Conservation (phyloP, 2,113 vertebrate species). For the Prietella phreatophila region DNA sequence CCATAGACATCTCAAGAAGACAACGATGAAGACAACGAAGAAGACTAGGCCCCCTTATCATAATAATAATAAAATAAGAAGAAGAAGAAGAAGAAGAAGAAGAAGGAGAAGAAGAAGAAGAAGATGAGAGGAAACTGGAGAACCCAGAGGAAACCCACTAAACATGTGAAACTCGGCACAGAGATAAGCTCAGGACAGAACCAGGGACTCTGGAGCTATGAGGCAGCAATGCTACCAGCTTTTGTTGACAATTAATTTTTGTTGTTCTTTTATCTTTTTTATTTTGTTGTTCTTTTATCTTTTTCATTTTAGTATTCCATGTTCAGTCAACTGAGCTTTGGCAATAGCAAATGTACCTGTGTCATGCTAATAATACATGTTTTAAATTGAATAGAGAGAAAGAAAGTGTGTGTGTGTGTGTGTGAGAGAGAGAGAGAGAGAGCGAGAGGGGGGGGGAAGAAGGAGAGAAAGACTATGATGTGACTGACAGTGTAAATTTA, state of each 20-base stretch:
- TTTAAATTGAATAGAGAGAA: background rate
- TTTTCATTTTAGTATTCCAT: background rate
- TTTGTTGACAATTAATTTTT: background rate
- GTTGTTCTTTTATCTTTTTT: background rate
- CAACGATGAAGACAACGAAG: no score
- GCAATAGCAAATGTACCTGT: background rate
- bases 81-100: background rate
- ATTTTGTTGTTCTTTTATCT: background rate
- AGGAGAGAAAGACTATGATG: background rate
- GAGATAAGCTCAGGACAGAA: background rate
- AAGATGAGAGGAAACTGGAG: background rate
- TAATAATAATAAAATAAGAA: no score
- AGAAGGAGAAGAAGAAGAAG: background rate
- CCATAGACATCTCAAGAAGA: no score
- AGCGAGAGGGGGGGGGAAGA: background rate
- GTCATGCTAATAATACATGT: background rate
- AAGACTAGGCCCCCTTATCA: no score
- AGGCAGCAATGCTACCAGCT: background rate
- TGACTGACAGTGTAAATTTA: constrained; percentile 8
- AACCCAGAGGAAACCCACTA: background rate
- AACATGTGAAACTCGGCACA: background rate
- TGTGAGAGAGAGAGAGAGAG: background rate
- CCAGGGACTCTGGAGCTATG: no score
- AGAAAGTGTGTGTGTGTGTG: constrained; percentile 9
- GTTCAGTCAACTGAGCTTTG: background rate